phyloP scores from a whole-genome alignment of 2,888 invertebrate genomes.

The Pandemis corylana region DNA sequence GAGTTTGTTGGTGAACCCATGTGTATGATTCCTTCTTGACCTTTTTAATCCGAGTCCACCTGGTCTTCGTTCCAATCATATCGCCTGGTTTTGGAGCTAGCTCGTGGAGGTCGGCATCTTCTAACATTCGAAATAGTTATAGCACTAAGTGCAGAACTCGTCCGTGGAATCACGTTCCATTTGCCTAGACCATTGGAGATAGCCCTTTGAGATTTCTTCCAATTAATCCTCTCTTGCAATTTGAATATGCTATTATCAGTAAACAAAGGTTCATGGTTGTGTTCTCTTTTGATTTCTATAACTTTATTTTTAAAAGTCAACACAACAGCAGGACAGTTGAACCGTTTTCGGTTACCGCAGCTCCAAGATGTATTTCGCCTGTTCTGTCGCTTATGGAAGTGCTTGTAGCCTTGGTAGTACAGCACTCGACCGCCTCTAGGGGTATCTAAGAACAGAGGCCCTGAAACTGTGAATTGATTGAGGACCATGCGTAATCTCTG shows the following conservation, averaged over 20 bases:
- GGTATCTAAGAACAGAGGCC: not conserved
- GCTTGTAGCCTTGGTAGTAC: conserved; percentile 21
- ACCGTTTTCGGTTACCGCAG: not conserved
- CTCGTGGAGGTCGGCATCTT: not conserved
- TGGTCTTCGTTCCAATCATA: not conserved
- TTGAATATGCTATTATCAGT: too few species aligned
- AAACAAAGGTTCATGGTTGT: conserved; percentile 12
- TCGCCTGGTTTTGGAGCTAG: not conserved
- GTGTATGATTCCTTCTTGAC: too few species aligned
- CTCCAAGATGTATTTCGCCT: conserved; percentile 5
- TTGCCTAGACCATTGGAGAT: too few species aligned
- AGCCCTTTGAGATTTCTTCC: too few species aligned
- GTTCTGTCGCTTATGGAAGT: not conserved
- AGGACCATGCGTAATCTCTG: too few species aligned
- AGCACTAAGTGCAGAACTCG: not conserved
- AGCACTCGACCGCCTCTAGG: conserved; percentile 15
- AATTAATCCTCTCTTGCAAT: not conserved
- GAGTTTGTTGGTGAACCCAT: too few species aligned
- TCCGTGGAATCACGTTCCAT: too few species aligned
- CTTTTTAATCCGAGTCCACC: not conserved
- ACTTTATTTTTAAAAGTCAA: conserved; percentile 40
- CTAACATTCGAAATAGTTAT: not conserved
- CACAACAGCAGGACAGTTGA: conserved; percentile 41
- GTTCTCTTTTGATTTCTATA: conserved; percentile 23
- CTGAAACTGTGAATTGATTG: conserved; percentile 7